phyloP scores from a whole-genome alignment of 2,113 vertebrate genomes.

The Prionailurus bengalensis region DNA sequence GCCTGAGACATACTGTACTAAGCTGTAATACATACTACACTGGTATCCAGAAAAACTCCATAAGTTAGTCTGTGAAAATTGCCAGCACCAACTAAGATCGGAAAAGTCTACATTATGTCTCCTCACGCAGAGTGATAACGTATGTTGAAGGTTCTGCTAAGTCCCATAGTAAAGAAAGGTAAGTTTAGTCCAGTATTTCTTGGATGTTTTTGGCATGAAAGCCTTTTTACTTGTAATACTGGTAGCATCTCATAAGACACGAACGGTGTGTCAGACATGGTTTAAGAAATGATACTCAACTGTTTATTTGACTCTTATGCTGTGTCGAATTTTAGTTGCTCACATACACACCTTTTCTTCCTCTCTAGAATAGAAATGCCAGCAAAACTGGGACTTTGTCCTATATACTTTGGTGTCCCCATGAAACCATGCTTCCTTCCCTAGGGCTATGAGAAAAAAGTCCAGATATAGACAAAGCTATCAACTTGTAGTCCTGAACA shows the following conservation, averaged over 20 bases:
- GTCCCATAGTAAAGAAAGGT: neutral
- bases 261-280: neutral
- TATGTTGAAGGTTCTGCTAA: neutral
- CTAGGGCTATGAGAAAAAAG: neutral
- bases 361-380: neutral
- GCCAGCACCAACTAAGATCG: neutral
- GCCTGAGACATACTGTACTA: neutral
- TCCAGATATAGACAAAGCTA: neutral
- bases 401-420: neutral
- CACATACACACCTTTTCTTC: neutral
- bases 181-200: neutral
- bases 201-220: neutral
- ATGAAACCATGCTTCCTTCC: neutral
- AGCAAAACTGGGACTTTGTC: neutral
- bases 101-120: neutral
- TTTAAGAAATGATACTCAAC: neutral
- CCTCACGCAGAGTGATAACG: neutral
- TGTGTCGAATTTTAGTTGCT: neutral
- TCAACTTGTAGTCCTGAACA: neutral
- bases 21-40: neutral
- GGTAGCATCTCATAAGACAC: neutral
- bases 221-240: neutral
- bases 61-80: conserved; percentile 1
- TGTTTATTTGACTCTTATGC: neutral
- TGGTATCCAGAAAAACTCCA: neutral